Percentiles rank a stretch among this genome's conserved stretches.
Evolutionary conservation across 1,140 invertebrate species (phyloP).

Genomic region (Oryctes rhinoceros): DNA sequence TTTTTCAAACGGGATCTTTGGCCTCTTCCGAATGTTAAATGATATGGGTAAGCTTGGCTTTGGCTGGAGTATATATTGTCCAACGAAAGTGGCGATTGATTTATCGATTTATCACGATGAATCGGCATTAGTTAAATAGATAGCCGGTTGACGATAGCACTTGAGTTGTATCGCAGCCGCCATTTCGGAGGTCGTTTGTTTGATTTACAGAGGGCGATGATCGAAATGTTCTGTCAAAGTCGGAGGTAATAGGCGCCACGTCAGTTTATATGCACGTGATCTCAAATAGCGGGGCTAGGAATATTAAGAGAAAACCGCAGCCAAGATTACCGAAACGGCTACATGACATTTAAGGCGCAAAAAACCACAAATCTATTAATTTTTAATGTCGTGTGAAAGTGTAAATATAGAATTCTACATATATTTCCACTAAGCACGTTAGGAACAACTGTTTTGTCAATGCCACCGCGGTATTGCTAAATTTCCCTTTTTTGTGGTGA

Average conservation of each 20-base stretch:
- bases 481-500: too few relatives aligned
- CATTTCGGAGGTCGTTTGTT: constrained; percentile 40
- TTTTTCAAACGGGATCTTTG: neutral
- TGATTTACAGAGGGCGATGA: constrained; percentile 39
- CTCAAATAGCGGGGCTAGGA: neutral
- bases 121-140: constrained; percentile 32
- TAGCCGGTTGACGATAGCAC: constrained; percentile 37
- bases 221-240: constrained; percentile 42
- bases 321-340: too few relatives aligned
- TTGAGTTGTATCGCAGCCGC: constrained; percentile 35
- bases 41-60: neutral
- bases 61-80: neutral
- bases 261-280: constrained; percentile 35
- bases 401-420: too few relatives aligned
- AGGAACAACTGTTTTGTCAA: too few relatives aligned
- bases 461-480: too few relatives aligned
- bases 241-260: constrained; percentile 31
- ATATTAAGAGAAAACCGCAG: neutral
- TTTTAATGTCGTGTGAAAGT: too few relatives aligned
- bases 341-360: too few relatives aligned
- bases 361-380: too few relatives aligned
- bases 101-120: constrained; percentile 36
- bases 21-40: neutral
- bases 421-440: too few relatives aligned
- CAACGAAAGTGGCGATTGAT: constrained; percentile 34